Evolutionary conservation across 2,797 vertebrate genomes (phyloP), one percentile per base, ranked within the genome.

Genomic region (Parauchenoglanis ngamensis): DNA sequence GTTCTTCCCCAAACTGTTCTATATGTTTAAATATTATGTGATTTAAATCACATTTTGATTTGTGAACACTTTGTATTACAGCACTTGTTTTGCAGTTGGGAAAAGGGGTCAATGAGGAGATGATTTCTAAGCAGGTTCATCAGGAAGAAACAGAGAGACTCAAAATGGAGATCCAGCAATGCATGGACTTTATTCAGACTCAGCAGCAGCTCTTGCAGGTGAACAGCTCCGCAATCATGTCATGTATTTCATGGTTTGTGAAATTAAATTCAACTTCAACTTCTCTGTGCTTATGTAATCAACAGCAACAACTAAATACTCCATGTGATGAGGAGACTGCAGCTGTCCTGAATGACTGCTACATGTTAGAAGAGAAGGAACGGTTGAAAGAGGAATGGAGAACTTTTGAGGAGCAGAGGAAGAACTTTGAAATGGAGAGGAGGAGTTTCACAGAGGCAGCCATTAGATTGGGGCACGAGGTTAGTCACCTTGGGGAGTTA

Each of bases 141-240:
- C 96, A 98, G 80, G 95, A 97, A 86, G 97, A 98, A 94, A 96
- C 97, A 78, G 96, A 96, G 91, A 96, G 95, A 89, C 94, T 99
- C 0, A 97, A 96, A 90, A 85, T 95, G 86, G 98, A 99, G 94
- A 97, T 99, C 91, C 97, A 97, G 78, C 97, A 98, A 4, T 98
- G 97, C 92, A 98, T 96, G 94, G 97, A 99, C 92, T 98, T 97
- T 88, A 98, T 99, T 91, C 97, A 96, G 92, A 96, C 96, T 72
- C 98, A 99, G 86, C 98, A 99, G 90, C 97, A 97, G 65, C 96
- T 98, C 73, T 92, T 99, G 73, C 98, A 99, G 96, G 98, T 98
- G 92, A 52, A 75, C 5, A 61, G 46, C 44, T 63, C 49, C n/a
- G 85, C n/a, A 17, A 19, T 40, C 31, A 52, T 77, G 46, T 68